Base-by-base conservation (phyloP, 2,113 vertebrate species). In the Melanocharis versteri region DNA sequence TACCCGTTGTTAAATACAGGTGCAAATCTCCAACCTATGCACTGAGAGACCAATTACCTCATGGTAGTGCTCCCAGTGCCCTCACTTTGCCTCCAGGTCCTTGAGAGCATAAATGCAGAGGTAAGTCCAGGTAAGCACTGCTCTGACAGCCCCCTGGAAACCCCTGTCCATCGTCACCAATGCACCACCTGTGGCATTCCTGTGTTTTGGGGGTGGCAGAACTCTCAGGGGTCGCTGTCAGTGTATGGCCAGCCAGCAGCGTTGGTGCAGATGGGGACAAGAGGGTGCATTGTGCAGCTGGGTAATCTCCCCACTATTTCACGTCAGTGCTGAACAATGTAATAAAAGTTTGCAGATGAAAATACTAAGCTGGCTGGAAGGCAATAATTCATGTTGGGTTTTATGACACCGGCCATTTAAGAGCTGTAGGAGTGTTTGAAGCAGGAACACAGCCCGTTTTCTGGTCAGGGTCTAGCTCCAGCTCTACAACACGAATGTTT, bases 301-400 rank as follows among this genome's bases (percentile, higher is more conserved):
- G 62, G 86, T 44, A 83, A 88, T 82, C 92, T 90, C 81, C 39
- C 84, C 84, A 64, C 75, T 95, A 95, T 97, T 97, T 97, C 95
- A 95, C 39, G 2, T 85, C 93, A 86, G 91, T 56, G 77, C 83
- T 65, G 81, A 97, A 88, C 96, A 96, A 96, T 88, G 84, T 83
- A 90, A 96, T 98, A 97, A 97, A 97, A 97, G 81, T 96, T 97
- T 96, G 95, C 80, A 95, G 94, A 97, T 96, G 90, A 96, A 97
- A 98, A 96, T 90, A 92, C 97, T 97, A 91, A 97, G 87, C 90
- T 93, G 65, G 73, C 83, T 95, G 87, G 64, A 90, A 95, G 92
- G 96, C 93, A 94, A 39, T 97, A 97, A 97, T 95, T 97, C 94
- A 94, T 44, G 73, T 71, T 95, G 89, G 64, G 56, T 85, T 97